Conservation (phyloP, 2,113 vertebrate species). For the Cyphomyrus discorhynchus region DNA sequence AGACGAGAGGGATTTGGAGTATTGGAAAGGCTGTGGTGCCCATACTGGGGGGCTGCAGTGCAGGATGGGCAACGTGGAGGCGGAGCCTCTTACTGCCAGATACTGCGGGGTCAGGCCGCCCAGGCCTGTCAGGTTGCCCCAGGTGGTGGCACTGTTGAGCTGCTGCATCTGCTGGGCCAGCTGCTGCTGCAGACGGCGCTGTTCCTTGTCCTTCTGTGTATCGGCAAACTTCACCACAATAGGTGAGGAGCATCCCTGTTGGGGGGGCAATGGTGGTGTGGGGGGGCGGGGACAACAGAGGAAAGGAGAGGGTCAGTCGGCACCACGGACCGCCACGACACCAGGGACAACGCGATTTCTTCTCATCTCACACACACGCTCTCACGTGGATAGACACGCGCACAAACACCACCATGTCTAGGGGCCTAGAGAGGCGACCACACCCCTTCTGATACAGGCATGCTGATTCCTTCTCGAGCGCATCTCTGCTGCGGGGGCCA, state of each 20-base stretch:
- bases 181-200: constrained; percentile 91
- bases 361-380: neutral
- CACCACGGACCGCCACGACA: neutral
- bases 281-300: constrained; percentile 13
- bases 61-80: neutral
- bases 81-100: constrained; percentile 77
- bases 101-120: constrained; percentile 89
- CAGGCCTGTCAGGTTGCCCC: constrained; percentile 90
- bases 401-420: neutral
- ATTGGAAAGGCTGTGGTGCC: neutral
- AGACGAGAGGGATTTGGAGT: neutral
- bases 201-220: constrained; percentile 95
- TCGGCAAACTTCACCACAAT: constrained; percentile 96
- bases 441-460: neutral
- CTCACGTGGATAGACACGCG: neutral
- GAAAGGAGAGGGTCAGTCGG: constrained; percentile 13
- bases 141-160: constrained; percentile 91
- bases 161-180: constrained; percentile 94
- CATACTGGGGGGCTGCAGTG: neutral
- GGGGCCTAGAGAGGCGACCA: neutral
- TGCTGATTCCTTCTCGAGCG: neutral
- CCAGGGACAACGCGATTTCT: too few relatives aligned
- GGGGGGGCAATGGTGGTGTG: constrained; percentile 31
- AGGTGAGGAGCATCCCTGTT: constrained; percentile 92
- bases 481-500: neutral